Base-by-base conservation (phyloP, 2,797 vertebrate genomes). In the Holocentrus rufus region DNA sequence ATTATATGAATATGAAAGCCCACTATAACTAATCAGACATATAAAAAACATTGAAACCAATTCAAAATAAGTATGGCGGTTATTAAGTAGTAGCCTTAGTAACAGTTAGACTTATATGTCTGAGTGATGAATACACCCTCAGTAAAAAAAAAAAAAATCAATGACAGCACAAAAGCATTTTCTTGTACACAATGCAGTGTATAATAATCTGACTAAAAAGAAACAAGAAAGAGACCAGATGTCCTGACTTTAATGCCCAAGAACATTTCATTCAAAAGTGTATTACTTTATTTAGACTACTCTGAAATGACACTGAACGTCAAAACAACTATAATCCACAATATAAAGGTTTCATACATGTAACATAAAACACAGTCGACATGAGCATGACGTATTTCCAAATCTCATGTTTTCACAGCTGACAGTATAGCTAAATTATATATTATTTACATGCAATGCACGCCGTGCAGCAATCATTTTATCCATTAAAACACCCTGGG, bases 31-130 rank as follows among this genome's bases (percentile, higher is more conserved):
- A 59, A 44, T 71, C 14, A 49, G 54, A 67, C 20, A 58, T 70
- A 72, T 61, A 64, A 65, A 82, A 87, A 85, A 31, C 3, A 87
- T 80, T 89, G 85, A 84, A 87, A 78, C 67, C 10, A 57, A 53
- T 66, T 50, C 55, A 68, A 67, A 60, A n/a, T 36, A 59, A 62
- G 27, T 20, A 65, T 31, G 56, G 58, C 65, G 49, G 57, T 44
- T 44, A 4, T 44, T 44, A 31, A 53, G 20, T 53, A 22, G 9
- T 20, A 52, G 49, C 25, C 14, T 4, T 44, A 44, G 1, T 44
- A 42, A 10, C 11, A 42, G 11, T 13, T 4, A 5, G 2, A 6
- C 5, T 15, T 44, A 14, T 17, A 44, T 44, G 42, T 17, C 13
- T 44, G 42, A 44, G 14, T 44, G 42, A 44, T 44, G 42, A 42